Conservation (phyloP, 1,140 invertebrate species). For the Macrosteles quadrilineatus region DNA sequence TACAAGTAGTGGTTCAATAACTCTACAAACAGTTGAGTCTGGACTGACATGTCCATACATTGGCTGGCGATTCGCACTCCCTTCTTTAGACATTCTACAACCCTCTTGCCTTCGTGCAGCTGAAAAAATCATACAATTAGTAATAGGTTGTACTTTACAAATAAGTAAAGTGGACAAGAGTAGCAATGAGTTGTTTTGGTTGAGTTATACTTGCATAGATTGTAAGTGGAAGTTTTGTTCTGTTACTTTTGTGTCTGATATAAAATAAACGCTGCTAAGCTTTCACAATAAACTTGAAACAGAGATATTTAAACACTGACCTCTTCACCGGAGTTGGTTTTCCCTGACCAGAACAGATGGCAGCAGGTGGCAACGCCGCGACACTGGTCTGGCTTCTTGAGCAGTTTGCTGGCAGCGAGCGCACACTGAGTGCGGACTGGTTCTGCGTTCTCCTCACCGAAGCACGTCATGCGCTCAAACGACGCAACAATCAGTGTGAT, state of each 20-base stretch:
- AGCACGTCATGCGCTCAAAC: slow-evolving; percentile 91
- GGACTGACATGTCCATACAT: slow-evolving; percentile 96
- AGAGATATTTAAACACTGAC: too few relatives aligned
- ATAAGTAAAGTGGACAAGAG: too few relatives aligned
- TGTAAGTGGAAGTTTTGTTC: too few relatives aligned
- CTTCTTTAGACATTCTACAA: slow-evolving; percentile 95
- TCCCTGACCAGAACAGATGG: slow-evolving; percentile 96
- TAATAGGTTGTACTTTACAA: too few relatives aligned
- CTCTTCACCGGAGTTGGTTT: slow-evolving; percentile 69
- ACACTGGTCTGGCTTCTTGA: slow-evolving; percentile 98
- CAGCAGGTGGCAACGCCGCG: slow-evolving; percentile 88
- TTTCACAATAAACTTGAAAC: too few relatives aligned
- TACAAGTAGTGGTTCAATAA: slow-evolving; percentile 93
- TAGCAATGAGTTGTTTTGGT: too few relatives aligned
- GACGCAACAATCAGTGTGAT: slow-evolving; percentile 95
- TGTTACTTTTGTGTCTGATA: too few relatives aligned
- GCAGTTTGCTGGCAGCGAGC: slow-evolving; percentile 88
- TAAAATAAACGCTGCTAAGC: too few relatives aligned
- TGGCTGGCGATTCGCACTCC: slow-evolving; percentile 92
- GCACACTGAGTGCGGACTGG: slow-evolving; percentile 94
- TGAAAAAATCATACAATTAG: too few relatives aligned
- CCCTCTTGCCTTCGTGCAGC: slow-evolving; percentile 87
- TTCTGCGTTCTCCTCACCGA: slow-evolving; percentile 96
- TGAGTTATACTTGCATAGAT: too few relatives aligned
- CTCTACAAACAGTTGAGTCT: slow-evolving; percentile 94